These are phyloP conservation scores for Yponomeuta malinellus DNA, from an alignment of 2,888 invertebrate genomes.

Conservation along the genomic window DNA sequence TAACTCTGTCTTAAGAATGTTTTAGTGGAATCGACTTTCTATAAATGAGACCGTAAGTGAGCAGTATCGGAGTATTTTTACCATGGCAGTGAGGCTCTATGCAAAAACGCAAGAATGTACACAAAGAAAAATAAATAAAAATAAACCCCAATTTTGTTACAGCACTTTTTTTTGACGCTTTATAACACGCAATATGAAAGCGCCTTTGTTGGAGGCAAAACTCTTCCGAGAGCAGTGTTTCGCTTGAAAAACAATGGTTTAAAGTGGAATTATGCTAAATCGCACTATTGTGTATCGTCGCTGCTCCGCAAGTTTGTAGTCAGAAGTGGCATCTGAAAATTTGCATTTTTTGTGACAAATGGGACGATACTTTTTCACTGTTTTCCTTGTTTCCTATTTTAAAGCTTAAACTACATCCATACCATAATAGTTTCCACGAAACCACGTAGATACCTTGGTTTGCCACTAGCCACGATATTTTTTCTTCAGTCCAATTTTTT, in stretches of 20 bases:
- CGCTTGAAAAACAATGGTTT: conserved; percentile 1
- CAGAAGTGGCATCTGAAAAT: not conserved
- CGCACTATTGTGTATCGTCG: not conserved
- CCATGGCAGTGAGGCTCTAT: no score
- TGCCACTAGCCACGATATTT: no score
- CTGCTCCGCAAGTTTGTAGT: not conserved
- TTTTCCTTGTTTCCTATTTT: not conserved
- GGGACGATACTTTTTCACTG: not conserved
- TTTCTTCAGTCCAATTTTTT: no score
- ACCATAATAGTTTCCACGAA: not conserved
- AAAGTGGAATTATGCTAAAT: not conserved
- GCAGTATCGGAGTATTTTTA: no score
- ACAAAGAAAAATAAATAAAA: no score
- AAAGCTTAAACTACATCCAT: not conserved
- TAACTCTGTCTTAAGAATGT: no score
- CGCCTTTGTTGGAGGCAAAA: not conserved
- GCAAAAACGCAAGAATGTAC: no score
- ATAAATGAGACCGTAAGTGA: no score
- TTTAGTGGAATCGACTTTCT: no score
- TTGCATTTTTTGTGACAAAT: not conserved
- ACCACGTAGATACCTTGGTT: no score
- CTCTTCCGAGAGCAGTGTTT: not conserved
- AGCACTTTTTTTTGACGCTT: not conserved
- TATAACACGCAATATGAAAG: not conserved
- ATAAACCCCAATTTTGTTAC: no score